Evolutionary conservation across 1,140 invertebrate genomes (phyloP), one percentile per base, ranked within the genome.

Genomic region (Lasioglossum baleicum): DNA sequence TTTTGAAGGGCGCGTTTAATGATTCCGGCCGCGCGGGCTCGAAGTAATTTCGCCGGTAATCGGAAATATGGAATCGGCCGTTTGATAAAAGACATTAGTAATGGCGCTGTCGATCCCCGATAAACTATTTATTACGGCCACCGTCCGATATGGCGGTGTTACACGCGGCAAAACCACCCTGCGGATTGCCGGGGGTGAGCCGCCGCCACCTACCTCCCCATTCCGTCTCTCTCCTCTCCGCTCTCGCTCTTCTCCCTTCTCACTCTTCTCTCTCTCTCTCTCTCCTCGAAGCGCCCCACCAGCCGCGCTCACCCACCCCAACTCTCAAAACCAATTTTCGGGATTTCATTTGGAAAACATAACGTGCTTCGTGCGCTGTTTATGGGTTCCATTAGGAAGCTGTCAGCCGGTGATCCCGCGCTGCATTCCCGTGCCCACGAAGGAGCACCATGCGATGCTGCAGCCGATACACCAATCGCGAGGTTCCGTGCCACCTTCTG

Each of bases 301-400:
- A 20, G 6, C 20, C 20, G 17, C 56, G 56, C n/a, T 8, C 56
- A 58, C 56, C 56, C 56, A 58, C n/a, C 13, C 20, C 64, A 64
- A 53, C 78, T 80, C 78, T 88, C 88, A 74, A 87, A 90, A 90
- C 89, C 91, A 91, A 92, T 92, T 92, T 91, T 92, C 91, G 89
- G 90, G 88, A 91, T 91, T 92, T 92, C 91, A 92, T 92, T 92
- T 90, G 90, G 88, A 93, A 92, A 92, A 93, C 91, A 93, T 93
- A 93, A 93, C 91, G 88, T 88, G 91, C 89, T 90, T 89, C 88
- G 89, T 87, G 88, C 88, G 88, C 89, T 93, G 92, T 93, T 93
- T 93, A 93, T 91, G 91, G 88, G 88, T 93, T 93, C 92, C 91
- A 93, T 93, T 93, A 92, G 91, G 90, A 91, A 92, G 80, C 92